Conservation (phyloP, 2,113 vertebrate genomes). For the Neodontobutis hainanensis region DNA sequence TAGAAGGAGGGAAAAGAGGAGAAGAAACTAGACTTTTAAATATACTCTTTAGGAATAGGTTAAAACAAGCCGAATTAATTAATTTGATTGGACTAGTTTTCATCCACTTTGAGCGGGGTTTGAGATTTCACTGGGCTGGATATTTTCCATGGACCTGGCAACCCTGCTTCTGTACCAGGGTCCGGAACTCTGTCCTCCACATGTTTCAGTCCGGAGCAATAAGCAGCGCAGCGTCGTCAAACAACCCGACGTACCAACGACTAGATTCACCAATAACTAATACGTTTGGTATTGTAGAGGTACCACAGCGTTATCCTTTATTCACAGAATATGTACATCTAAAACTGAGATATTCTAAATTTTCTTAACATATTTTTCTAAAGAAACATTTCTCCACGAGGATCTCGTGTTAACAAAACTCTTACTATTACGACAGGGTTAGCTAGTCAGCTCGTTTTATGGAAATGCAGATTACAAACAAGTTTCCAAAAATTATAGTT, state of each 20-base stretch:
- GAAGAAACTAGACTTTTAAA: too few relatives aligned
- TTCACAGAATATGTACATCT: neutral
- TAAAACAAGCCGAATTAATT: too few relatives aligned
- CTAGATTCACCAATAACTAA: neutral
- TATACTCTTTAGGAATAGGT: too few relatives aligned
- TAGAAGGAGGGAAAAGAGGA: too few relatives aligned
- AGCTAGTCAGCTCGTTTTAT: neutral
- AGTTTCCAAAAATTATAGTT: neutral
- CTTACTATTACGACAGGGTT: neutral
- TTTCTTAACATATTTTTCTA: neutral
- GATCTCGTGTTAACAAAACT: neutral
- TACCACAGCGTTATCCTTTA: neutral
- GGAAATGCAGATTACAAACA: neutral
- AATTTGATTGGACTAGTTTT: too few relatives aligned
- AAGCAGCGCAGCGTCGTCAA: neutral
- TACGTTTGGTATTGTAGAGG: too few relatives aligned
- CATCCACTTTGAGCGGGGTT: too few relatives aligned
- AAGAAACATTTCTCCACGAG: neutral
- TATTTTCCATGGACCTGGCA: too few relatives aligned
- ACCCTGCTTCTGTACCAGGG: too few relatives aligned
- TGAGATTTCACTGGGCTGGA: too few relatives aligned
- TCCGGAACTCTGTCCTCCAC: neutral
- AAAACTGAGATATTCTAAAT: neutral
- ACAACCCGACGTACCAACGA: neutral
- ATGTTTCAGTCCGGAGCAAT: neutral